These are phyloP conservation scores for Malurus splendens DNA, from an alignment of 2,797 vertebrate genomes.

Conservation along the genomic window DNA sequence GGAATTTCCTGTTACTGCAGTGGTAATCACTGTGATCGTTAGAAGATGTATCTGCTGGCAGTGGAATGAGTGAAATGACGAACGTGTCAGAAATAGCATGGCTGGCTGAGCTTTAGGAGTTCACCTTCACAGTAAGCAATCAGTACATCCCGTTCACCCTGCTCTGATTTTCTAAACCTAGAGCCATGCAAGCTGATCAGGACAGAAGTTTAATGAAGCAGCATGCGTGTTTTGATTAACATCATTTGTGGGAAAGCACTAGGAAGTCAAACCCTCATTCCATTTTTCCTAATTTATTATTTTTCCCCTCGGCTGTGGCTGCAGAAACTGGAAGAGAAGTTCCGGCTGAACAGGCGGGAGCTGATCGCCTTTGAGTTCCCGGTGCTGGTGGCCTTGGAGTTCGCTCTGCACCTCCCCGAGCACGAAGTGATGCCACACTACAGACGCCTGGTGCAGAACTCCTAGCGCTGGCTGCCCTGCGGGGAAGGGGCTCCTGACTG, in stretches of 20 bases:
- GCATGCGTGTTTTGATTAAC: accelerated
- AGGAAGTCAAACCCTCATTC: background rate
- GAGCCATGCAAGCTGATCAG: background rate
- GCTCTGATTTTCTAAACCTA: background rate
- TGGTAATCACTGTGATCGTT: background rate
- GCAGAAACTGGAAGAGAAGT: constrained; percentile 92
- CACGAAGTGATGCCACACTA: constrained; percentile 98
- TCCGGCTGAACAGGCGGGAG: constrained; percentile 93
- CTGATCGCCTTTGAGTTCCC: constrained; percentile 98
- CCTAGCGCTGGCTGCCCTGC: constrained; percentile 83
- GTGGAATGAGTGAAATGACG: background rate
- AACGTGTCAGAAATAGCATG: background rate
- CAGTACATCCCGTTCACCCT: background rate
- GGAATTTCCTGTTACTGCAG: background rate
- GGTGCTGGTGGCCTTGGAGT: constrained; percentile 94
- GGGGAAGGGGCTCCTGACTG: constrained; percentile 47
- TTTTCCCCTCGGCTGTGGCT: background rate
- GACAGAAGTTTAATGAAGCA: background rate
- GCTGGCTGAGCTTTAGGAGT: background rate
- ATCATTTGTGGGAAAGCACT: background rate
- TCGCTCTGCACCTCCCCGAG: constrained; percentile 93
- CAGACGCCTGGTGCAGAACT: constrained; percentile 92
- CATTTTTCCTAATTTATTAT: background rate
- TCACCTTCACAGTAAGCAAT: background rate
- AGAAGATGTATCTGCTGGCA: background rate